phyloP scores from a whole-genome alignment of 2,888 invertebrate species.

The Eremobia ochroleuca region DNA sequence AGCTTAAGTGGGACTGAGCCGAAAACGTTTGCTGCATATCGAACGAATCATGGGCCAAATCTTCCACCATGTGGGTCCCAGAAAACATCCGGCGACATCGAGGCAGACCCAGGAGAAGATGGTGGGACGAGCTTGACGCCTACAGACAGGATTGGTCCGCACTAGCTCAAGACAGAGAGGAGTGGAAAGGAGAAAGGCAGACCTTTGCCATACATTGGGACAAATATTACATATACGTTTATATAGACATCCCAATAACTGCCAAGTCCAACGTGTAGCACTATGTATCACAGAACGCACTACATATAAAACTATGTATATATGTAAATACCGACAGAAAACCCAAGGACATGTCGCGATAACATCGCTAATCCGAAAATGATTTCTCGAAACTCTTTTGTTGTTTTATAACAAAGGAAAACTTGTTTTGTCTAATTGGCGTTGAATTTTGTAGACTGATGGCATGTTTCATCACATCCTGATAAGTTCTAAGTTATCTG shows the following conservation, averaged over 20 bases:
- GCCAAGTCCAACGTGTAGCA: not conserved
- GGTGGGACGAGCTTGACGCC: too few species aligned
- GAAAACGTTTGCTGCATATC: too few species aligned
- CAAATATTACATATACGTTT: too few species aligned
- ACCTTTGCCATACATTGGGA: too few species aligned
- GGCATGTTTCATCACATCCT: not conserved
- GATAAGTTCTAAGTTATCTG: not conserved
- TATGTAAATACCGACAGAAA: conserved; percentile 8
- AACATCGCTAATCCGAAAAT: conserved; percentile 47
- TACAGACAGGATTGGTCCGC: too few species aligned
- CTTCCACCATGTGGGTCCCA: too few species aligned
- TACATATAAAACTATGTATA: not conserved
- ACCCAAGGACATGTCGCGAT: conserved; percentile 54
- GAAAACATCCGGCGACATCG: too few species aligned
- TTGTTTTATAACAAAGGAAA: conserved; percentile 37
- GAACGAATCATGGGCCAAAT: too few species aligned
- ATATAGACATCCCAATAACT: not conserved
- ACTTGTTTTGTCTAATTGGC: conserved; percentile 31
- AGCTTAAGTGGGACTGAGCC: too few species aligned
- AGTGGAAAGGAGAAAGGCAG: too few species aligned
- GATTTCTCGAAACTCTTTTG: conserved; percentile 56
- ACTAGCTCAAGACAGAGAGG: too few species aligned
- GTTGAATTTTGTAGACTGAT: conserved; percentile 1
- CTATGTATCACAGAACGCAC: not conserved
- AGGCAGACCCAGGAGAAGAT: too few species aligned